Evolutionary conservation across 2,888 invertebrate genomes (phyloP), one percentile per base, ranked within the genome.

Genomic region (Drosophila peninsularis): DNA sequence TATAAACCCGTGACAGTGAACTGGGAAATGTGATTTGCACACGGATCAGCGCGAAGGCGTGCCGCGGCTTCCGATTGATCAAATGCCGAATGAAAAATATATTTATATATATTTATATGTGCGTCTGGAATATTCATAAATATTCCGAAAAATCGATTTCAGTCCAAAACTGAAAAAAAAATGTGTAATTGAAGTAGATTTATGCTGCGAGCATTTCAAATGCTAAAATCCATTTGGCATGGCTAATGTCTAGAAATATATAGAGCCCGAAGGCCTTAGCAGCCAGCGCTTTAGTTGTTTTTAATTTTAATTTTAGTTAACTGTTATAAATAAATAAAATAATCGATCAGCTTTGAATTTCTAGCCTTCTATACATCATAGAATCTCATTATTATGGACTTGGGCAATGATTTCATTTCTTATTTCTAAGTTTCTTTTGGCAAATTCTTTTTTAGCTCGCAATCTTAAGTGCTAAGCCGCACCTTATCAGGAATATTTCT

Each of bases 131-230:
- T 36, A 49, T 58, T 19, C 47, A 30, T 21, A 55, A 41, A 53
- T 47, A 36, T 58, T 54, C 49, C 0, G 24, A 0, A 34, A 42
- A 44, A 52, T 42, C 60, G 34, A 24, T 17, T 24, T n/a, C 24
- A 3, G 1, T 5, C n/a, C 7, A 6, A 24, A 13, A 17, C 34
- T 14, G 32, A 34, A 32, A 58, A 42, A 42, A 39, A 60, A 71
- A 78, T 69, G 39, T 42, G 78, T 77, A 83, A 86, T 78, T 69
- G 63, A 81, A 81, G 74, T 44, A 53, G 27, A 54, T 68, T 54
- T 49, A 27, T 52, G 53, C 32, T 37, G 37, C 19, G 36, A 47
- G 34, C 21, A 24, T 17, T 34, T 37, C 30, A 39, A 50, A 58
- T 13, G 30, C 49, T 27, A 36, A 52, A 47, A 34, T 42, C 39